These are phyloP conservation scores for Pseudomyrmex dendroicus DNA, from an alignment of 1,140 invertebrate species.

Conservation along the genomic window DNA sequence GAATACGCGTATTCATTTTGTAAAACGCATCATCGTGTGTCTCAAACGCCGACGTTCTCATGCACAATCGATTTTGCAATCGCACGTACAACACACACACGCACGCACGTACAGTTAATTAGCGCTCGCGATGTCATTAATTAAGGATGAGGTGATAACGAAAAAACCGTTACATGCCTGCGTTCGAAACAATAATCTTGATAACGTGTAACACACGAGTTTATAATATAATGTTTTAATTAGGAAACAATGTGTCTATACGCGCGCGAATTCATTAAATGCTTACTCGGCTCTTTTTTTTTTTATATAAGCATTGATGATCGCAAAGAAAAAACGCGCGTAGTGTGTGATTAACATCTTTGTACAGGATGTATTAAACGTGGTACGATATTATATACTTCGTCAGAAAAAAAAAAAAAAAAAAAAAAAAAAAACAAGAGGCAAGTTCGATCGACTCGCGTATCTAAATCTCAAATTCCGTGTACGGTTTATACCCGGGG, in stretches of 20 bases:
- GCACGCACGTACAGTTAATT: slow-evolving; percentile 6
- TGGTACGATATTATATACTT: background rate
- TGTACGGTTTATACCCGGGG: slow-evolving; percentile 72
- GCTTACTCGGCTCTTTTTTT: slow-evolving; percentile 14
- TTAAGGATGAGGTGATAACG: slow-evolving; percentile 33
- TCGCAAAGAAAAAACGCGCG: too few species aligned
- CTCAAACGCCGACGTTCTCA: slow-evolving; percentile 57
- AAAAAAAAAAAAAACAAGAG: too few species aligned
- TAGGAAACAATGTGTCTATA: slow-evolving; percentile 16
- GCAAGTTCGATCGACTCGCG: slow-evolving; percentile 68
- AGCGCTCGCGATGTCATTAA: slow-evolving; percentile 33
- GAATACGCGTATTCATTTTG: slow-evolving; percentile 5
- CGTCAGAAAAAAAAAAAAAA: too few species aligned
- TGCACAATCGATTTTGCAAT: slow-evolving; percentile 26
- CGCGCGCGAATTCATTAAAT: background rate
- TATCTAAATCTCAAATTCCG: slow-evolving; percentile 77
- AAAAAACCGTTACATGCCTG: slow-evolving; percentile 42
- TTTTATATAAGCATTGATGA: too few species aligned
- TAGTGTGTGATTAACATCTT: background rate
- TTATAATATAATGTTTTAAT: slow-evolving; percentile 27
- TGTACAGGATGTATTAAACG: background rate
- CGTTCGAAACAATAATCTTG: slow-evolving; percentile 31
- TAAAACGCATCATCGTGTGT: slow-evolving; percentile 55
- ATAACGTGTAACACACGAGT: slow-evolving; percentile 9
- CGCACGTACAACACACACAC: slow-evolving; percentile 14